Percentiles rank a stretch among this genome's conserved stretches.
Conservation (phyloP, 2,888 invertebrate species). For the Seira musarum region DNA sequence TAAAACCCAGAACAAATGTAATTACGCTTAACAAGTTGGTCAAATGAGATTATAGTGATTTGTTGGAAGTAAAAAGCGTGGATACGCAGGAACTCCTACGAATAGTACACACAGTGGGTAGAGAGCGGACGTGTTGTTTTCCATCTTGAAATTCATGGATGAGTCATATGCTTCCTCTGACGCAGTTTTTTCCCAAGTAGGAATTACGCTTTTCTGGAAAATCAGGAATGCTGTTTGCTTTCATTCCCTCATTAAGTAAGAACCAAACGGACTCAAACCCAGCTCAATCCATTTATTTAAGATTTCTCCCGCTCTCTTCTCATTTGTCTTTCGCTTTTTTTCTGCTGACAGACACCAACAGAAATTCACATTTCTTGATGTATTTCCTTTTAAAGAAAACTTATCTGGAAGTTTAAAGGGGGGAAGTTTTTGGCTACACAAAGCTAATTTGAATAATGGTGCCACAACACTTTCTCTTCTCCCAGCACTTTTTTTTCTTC, state of each 20-base stretch:
- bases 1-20: constrained; percentile 45
- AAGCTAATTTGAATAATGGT: constrained; percentile 44
- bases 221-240: constrained; percentile 3
- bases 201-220: not conserved
- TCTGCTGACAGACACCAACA: constrained; percentile 26
- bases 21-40: constrained; percentile 30
- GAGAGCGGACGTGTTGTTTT: not conserved
- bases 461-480: constrained; percentile 19
- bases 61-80: not conserved
- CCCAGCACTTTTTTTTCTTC: constrained; percentile 6
- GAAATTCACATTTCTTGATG: constrained; percentile 10
- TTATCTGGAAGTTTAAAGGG: constrained; percentile 13
- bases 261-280: not conserved
- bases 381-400: constrained; percentile 9
- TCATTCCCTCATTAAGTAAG: constrained; percentile 1
- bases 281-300: constrained; percentile 12
- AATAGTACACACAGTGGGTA: not conserved
- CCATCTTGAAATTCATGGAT: not conserved
- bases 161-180: too few species aligned
- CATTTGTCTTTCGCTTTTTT: constrained; percentile 45
- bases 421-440: constrained; percentile 14
- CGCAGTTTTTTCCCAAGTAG: too few species aligned
- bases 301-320: not conserved
- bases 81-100: not conserved
- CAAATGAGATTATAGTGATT: constrained; percentile 43